A percentile compares a stretch with the other conserved stretches of the same genome.
Conservation (phyloP, 2,797 vertebrate genomes). For the Falco concolor region DNA sequence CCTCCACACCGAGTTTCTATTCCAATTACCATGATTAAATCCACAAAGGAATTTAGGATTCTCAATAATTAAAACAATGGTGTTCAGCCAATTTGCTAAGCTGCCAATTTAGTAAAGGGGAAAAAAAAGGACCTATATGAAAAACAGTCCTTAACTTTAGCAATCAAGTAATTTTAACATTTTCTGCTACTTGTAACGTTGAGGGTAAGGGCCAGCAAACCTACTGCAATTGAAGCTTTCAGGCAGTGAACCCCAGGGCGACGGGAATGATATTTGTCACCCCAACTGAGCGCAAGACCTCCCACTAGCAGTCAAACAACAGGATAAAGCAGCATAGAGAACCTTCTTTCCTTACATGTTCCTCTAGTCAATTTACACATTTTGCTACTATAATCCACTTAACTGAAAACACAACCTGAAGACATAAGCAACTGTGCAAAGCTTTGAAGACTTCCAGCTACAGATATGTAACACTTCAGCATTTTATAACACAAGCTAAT, state of each 20-base stretch:
- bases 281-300: background rate
- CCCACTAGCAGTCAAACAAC: background rate
- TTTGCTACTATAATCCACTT: background rate
- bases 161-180: background rate
- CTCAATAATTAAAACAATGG: slow-evolving; percentile 15
- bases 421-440: background rate
- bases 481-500: background rate
- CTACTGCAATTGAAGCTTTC: background rate
- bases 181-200: background rate
- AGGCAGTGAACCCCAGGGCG: background rate
- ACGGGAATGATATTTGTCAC: background rate
- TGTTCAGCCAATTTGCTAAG: background rate
- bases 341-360: background rate
- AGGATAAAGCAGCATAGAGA: background rate
- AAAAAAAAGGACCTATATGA: background rate
- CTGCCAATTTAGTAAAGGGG: background rate
- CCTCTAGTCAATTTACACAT: background rate
- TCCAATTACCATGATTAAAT: slow-evolving; percentile 35
- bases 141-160: background rate
- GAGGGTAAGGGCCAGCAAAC: background rate
- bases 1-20: background rate
- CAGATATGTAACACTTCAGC: background rate
- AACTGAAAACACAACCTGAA: background rate
- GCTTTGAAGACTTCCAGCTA: background rate
- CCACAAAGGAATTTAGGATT: slow-evolving; percentile 35